Conservation (phyloP, 2,888 invertebrate genomes). For the Xiphydria camelus region DNA sequence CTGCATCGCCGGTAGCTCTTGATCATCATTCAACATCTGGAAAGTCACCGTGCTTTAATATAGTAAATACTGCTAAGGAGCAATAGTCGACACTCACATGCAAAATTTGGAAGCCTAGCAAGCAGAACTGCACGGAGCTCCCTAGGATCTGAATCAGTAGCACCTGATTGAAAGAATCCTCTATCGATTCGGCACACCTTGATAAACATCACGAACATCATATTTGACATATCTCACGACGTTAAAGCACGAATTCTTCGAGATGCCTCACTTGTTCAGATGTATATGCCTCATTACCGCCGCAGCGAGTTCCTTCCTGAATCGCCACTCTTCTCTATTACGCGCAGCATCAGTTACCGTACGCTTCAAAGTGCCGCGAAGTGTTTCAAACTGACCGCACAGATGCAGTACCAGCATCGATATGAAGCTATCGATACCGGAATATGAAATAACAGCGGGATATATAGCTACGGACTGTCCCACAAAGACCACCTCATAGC, state of each 20-base stretch:
- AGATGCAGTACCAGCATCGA: slow-evolving; percentile 21
- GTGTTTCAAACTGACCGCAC: slow-evolving; percentile 19
- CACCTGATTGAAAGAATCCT: not conserved
- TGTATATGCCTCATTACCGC: not conserved
- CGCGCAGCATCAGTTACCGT: not conserved
- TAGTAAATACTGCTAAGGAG: too few relatives aligned
- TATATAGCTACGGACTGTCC: slow-evolving; percentile 12
- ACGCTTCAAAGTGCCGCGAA: slow-evolving; percentile 14
- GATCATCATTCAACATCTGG: too few relatives aligned
- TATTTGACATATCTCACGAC: not conserved
- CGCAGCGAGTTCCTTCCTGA: not conserved
- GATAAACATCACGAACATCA: not conserved
- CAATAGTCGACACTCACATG: not conserved
- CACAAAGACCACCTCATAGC: slow-evolving; percentile 14
- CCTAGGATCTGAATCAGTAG: not conserved
- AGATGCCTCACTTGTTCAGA: not conserved
- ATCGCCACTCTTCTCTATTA: not conserved
- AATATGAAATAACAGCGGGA: slow-evolving; percentile 7
- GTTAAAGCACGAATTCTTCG: too few relatives aligned
- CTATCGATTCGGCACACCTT: not conserved
- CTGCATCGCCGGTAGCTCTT: too few relatives aligned
- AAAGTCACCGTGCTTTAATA: too few relatives aligned
- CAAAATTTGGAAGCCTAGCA: not conserved
- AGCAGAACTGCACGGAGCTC: not conserved
- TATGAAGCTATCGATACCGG: slow-evolving; percentile 17